Conservation (phyloP, 2,888 invertebrate genomes). For the Fragum whitleyi region DNA sequence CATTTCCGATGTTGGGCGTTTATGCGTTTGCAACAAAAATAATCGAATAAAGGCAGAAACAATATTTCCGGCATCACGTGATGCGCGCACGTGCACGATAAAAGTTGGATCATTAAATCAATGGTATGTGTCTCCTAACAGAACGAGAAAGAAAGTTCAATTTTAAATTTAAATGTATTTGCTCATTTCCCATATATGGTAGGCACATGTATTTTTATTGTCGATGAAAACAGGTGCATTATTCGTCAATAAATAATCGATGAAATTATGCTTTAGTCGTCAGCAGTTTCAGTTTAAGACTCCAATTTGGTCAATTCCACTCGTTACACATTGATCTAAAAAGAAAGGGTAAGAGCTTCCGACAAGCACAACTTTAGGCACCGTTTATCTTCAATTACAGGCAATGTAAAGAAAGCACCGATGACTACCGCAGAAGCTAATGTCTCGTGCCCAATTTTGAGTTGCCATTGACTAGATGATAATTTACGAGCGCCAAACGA, state of each 20-base stretch:
- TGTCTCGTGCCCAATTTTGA: conserved; percentile 2
- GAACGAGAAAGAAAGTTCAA: no score
- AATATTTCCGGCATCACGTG: conserved; percentile 11
- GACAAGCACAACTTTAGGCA: not conserved
- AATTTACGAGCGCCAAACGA: conserved; percentile 12
- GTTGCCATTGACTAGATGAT: not conserved
- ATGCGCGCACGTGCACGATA: conserved; percentile 1
- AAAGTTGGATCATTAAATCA: not conserved
- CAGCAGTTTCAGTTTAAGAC: no score
- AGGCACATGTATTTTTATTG: no score
- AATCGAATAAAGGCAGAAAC: conserved; percentile 5
- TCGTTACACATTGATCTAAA: no score
- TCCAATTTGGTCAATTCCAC: no score
- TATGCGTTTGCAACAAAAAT: not conserved
- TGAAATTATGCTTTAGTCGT: no score
- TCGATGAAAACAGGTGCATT: no score
- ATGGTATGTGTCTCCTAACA: not conserved
- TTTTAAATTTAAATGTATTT: no score
- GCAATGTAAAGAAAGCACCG: not conserved
- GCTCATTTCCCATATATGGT: no score
- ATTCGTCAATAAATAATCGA: no score
- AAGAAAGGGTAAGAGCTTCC: not conserved
- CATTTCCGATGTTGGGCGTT: conserved; percentile 19
- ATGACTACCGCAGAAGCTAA: conserved; percentile 12
- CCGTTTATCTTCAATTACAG: conserved; percentile 13